Percentiles rank a stretch among this genome's conserved stretches.
These are phyloP conservation scores for Sinocyclocheilus anshuiensis DNA, from an alignment of 2,113 vertebrate species.

Conservation along the genomic window DNA sequence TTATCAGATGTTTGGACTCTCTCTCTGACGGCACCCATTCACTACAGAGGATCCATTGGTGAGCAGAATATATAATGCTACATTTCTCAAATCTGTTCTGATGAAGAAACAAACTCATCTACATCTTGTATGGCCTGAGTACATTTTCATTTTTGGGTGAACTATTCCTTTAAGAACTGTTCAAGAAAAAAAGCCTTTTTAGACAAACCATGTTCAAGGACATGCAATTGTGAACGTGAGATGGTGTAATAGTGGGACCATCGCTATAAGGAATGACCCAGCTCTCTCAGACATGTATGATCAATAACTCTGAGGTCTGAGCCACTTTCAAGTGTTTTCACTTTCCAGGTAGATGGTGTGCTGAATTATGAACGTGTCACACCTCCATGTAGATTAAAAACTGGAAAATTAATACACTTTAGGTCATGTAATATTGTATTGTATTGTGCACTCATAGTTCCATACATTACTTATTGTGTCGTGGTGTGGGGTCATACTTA, in stretches of 20 bases:
- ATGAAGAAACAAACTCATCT: background rate
- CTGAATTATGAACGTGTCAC: constrained; percentile 34
- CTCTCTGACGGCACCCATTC: too few species aligned
- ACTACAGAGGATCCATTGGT: too few species aligned
- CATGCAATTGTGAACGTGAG: background rate
- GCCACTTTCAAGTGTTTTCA: constrained; percentile 7
- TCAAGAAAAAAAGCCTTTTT: background rate
- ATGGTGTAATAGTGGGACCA: constrained; percentile 5
- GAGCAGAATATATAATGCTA: too few species aligned
- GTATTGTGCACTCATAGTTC: too few species aligned
- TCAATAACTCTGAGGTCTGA: constrained; percentile 32
- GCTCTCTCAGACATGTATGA: constrained; percentile 6
- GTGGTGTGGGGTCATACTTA: too few species aligned
- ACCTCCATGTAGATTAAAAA: constrained; percentile 40
- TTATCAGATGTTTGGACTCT: too few species aligned
- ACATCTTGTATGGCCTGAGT: background rate
- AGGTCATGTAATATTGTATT: constrained; percentile 21
- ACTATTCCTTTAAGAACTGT: background rate
- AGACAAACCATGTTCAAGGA: background rate
- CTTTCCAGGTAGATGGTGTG: constrained; percentile 23
- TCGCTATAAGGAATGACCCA: background rate
- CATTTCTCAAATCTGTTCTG: background rate
- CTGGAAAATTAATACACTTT: constrained; percentile 24
- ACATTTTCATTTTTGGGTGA: background rate
- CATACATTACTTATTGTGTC: too few species aligned